Percentiles rank a stretch among this genome's conserved stretches.
phyloP scores from a whole-genome alignment of 2,797 vertebrate species.

The Leuciscus waleckii region DNA sequence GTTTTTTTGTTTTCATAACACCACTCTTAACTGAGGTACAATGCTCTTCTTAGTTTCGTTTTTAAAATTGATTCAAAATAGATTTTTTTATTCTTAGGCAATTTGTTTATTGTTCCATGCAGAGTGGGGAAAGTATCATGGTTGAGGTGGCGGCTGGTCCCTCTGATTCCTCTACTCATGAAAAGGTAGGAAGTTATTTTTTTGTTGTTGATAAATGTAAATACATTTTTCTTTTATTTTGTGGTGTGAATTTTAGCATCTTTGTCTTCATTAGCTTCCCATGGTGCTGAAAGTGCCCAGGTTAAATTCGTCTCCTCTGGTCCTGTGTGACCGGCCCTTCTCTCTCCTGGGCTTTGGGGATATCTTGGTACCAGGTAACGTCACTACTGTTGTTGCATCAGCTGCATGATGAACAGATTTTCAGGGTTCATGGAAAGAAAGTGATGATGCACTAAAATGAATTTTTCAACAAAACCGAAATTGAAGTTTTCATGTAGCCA shows the following conservation, averaged over 20 bases:
- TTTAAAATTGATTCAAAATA: not conserved
- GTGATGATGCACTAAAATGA: too few species aligned
- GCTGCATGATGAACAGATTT: not conserved
- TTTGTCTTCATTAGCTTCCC: slow-evolving; percentile 83
- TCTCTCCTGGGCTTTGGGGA: slow-evolving; percentile 97
- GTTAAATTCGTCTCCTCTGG: slow-evolving; percentile 88
- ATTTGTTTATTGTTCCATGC: slow-evolving; percentile 35
- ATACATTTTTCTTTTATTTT: not conserved
- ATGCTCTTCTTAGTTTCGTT: not conserved
- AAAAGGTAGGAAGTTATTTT: slow-evolving; percentile 83
- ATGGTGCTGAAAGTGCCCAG: slow-evolving; percentile 97
- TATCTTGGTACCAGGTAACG: slow-evolving; percentile 93
- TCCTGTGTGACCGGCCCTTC: slow-evolving; percentile 93
- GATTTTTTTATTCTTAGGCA: not conserved
- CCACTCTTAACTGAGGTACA: slow-evolving; percentile 92
- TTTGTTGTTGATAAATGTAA: not conserved
- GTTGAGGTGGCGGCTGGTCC: slow-evolving; percentile 96
- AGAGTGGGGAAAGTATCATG: slow-evolving; percentile 98
- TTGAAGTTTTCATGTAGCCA: not conserved
- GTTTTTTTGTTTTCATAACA: slow-evolving; percentile 98
- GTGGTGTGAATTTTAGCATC: not conserved
- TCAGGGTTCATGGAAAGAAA: not conserved
- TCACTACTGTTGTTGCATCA: not conserved
- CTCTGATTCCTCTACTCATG: slow-evolving; percentile 87
- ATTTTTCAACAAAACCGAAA: too few species aligned